These are phyloP conservation scores for Cotesia vestalis DNA, from an alignment of 1,140 invertebrate species.

Conservation along the genomic window DNA sequence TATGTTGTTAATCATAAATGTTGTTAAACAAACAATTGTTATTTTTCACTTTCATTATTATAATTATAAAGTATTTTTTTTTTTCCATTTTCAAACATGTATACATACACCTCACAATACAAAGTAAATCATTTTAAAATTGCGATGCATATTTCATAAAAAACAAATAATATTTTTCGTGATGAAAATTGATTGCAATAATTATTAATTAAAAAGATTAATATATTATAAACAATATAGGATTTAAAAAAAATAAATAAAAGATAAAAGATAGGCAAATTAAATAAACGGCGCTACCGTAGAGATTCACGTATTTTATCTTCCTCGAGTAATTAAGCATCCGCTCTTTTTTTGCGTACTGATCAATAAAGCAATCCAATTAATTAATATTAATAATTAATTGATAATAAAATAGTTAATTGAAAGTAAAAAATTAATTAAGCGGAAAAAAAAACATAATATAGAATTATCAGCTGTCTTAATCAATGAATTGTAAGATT, in stretches of 20 bases:
- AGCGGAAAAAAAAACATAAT: conserved; percentile 1
- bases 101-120: too few relatives aligned
- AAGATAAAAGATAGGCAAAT: neutral
- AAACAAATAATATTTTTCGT: too few relatives aligned
- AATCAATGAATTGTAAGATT: conserved; percentile 11
- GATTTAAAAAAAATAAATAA: neutral
- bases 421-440: conserved; percentile 10
- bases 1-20: neutral
- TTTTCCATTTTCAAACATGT: neutral
- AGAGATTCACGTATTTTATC: conserved; percentile 22
- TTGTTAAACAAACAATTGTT: neutral
- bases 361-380: neutral
- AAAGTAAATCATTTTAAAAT: too few relatives aligned
- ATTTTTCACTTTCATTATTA: conserved; percentile 4
- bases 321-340: conserved; percentile 17
- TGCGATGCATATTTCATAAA: too few relatives aligned
- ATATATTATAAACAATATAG: conserved; percentile 9
- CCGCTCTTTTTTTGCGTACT: neutral
- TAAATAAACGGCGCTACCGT: conserved; percentile 24
- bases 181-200: conserved; percentile 1
- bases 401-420: conserved; percentile 17
- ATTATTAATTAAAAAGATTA: neutral
- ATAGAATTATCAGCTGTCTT: conserved; percentile 26
- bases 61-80: neutral
- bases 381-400: conserved; percentile 5